Percentiles rank a stretch among this genome's conserved stretches.
Conservation (phyloP, 2,888 invertebrate genomes). For the Balanococcus diminutus region DNA sequence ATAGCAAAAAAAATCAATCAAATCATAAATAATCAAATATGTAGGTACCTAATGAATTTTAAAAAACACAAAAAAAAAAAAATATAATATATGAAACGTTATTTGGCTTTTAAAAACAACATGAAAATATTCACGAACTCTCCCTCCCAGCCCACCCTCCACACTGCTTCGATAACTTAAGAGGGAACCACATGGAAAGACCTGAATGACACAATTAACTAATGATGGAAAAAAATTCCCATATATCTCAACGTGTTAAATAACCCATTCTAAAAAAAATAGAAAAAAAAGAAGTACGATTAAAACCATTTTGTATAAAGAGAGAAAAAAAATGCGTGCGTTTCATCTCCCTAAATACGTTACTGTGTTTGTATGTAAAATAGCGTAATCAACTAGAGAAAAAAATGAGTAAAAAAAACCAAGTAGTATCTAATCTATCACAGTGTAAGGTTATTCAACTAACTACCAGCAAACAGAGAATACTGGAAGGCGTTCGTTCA, state of each 20-base stretch:
- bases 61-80: too few relatives aligned
- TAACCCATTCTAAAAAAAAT: background rate
- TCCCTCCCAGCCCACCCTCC: background rate
- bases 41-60: too few relatives aligned
- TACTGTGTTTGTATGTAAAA: background rate
- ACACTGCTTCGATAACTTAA: background rate
- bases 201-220: background rate
- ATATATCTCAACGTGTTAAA: background rate
- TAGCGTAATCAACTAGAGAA: background rate
- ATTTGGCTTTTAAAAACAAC: too few relatives aligned
- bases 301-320: background rate
- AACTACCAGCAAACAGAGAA: conserved; percentile 50
- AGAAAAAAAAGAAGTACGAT: background rate
- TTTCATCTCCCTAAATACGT: background rate
- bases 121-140: too few relatives aligned
- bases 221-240: background rate
- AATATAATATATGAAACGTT: too few relatives aligned
- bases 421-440: conserved; percentile 25
- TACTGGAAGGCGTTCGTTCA: conserved; percentile 48
- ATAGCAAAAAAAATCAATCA: too few relatives aligned
- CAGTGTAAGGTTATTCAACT: conserved; percentile 44
- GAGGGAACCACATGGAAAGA: background rate
- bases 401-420: conserved; percentile 17
- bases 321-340: background rate
- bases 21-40: too few relatives aligned